Evolutionary conservation across 92 coral and sea anemone genomes (phyloP).

Genomic region (Micromussa lordhowensis): DNA sequence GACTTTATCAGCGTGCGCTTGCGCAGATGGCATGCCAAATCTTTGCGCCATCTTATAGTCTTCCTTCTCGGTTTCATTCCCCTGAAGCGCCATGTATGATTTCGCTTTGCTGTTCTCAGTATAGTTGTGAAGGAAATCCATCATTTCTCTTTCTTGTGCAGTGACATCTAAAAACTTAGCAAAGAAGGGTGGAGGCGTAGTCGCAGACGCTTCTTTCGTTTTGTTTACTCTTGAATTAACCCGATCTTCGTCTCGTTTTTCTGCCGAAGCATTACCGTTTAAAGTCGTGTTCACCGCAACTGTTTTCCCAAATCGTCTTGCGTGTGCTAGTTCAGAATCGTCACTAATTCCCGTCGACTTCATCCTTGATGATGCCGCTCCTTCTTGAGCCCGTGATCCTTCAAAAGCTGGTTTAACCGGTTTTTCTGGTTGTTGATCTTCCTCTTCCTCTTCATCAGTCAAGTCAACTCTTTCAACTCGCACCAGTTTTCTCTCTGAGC

Average conservation of each 20-base stretch:
- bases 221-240: not conserved
- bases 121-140: constrained; percentile 35
- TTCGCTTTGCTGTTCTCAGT: not conserved
- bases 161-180: constrained; percentile 34
- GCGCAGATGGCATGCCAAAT: not conserved
- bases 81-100: not conserved
- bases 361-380: not conserved
- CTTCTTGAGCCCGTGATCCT: not conserved
- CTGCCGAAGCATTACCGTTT: not conserved
- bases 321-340: constrained; percentile 15
- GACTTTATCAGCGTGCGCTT: not conserved
- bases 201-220: not conserved
- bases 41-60: not conserved
- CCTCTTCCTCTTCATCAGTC: constrained; percentile 37
- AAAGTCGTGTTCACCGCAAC: not conserved
- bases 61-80: not conserved
- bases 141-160: constrained; percentile 32
- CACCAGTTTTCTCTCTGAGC: constrained; percentile 50
- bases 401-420: constrained; percentile 21
- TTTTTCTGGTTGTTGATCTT: constrained; percentile 1
- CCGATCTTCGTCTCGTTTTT: not conserved
- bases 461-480: constrained; percentile 70
- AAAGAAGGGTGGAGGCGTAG: constrained; percentile 34
- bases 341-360: not conserved
- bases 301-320: constrained; percentile 34